These are phyloP conservation scores for Salvator merianae DNA, from an alignment of 2,113 vertebrate species.

Conservation along the genomic window DNA sequence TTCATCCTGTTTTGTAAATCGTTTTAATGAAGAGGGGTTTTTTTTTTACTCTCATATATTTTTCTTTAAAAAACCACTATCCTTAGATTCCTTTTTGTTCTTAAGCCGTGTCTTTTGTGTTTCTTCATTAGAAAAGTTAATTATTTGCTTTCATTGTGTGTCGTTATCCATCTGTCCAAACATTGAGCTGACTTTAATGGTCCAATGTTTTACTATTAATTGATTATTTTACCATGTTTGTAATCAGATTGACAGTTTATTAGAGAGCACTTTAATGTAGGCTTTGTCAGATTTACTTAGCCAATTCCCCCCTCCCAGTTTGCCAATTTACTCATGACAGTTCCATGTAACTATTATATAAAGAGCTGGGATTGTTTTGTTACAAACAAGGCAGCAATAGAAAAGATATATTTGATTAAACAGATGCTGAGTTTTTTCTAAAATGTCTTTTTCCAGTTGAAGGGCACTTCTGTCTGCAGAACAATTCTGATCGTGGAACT, in stretches of 20 bases:
- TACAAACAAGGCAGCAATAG: neutral
- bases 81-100: neutral
- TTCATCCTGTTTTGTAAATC: neutral
- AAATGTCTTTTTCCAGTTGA: neutral
- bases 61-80: neutral
- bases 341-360: neutral
- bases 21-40: neutral
- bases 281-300: neutral
- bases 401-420: neutral
- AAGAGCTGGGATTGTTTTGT: neutral
- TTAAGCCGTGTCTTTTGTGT: constrained; percentile 1
- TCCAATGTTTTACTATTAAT: constrained; percentile 9
- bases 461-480: neutral
- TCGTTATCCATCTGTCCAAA: constrained; percentile 15
- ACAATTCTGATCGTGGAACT: neutral
- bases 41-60: neutral
- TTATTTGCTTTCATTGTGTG: constrained; percentile 14
- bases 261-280: neutral
- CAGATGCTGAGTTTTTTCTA: neutral
- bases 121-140: constrained; percentile 11
- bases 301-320: neutral
- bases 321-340: neutral
- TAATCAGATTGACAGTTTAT: constrained; percentile 3
- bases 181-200: constrained; percentile 1
- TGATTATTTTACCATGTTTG: constrained; percentile 9